Percentiles rank a stretch among this genome's conserved stretches.
Conservation (phyloP, 2,113 vertebrate genomes). For the Haemorhous mexicanus region DNA sequence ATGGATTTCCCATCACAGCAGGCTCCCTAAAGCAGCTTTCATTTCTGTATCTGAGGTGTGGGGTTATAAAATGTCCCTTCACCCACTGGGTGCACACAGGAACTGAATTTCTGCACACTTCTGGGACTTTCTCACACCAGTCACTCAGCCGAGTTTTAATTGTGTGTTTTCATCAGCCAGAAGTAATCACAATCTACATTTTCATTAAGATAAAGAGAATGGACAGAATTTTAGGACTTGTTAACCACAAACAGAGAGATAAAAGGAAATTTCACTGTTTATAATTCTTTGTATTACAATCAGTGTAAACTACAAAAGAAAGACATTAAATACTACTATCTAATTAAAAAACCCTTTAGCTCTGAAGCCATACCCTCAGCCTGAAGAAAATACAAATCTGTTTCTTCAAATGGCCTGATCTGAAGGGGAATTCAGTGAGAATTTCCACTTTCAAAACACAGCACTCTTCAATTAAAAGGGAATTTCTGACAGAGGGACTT, state of each 20-base stretch:
- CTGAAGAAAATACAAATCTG: not conserved
- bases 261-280: not conserved
- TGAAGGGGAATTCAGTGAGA: not conserved
- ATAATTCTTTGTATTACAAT: not conserved
- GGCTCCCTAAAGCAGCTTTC: not conserved
- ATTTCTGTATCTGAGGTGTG: accelerated
- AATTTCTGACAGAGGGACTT: not conserved
- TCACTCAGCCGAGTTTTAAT: not conserved
- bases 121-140: not conserved
- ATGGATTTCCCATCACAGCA: not conserved
- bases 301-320: not conserved
- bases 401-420: not conserved
- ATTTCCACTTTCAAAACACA: not conserved
- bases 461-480: too few relatives aligned
- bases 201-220: slow-evolving; percentile 24
- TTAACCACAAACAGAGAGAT: not conserved
- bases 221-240: not conserved
- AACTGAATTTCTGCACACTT: not conserved
- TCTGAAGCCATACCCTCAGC: not conserved
- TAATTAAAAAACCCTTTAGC: not conserved
- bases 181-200: slow-evolving; percentile 21
- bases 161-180: not conserved
- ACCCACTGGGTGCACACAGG: not conserved
- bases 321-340: not conserved
- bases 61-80: not conserved